Base-by-base conservation (phyloP, 2,888 invertebrate genomes). In the Himalopsyche tibetana region DNA sequence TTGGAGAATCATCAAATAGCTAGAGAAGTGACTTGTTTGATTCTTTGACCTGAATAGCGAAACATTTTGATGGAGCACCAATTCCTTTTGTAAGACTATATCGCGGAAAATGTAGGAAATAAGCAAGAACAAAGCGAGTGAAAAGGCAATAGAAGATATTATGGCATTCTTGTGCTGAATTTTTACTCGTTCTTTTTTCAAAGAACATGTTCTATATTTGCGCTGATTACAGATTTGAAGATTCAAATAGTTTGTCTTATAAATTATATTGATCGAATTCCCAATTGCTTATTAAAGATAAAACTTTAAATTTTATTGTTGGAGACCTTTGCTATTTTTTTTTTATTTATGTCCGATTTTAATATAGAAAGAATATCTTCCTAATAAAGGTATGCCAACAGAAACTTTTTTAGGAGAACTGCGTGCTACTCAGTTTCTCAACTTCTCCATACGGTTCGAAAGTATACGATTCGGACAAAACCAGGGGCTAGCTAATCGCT, bases 1-100 rank as follows among this genome's bases (percentile, higher is more conserved):
- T 15, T 63, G 6, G 19, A 63, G 28, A 19, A 63, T 28, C 63
- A 19, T 63, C 63, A 63, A 63, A 63, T 63, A 19, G 63, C 63
- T 63, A 63, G 19, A 63, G 19, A 4, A 63, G 56, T 56, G 63
- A 63, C 63, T 63, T 63, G 63, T 63, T 28, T 19, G 63, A 63
- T 63, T 63, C 63, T 63, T 63, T 63, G 63, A 63, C 63, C 63
- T 63, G 63, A 63, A 63, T 63, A 63, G 19, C n/a, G 63, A 63
- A 63, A 63, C 63, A 63, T 63, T 63, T 63, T 63, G 63, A 63
- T 63, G 28, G 19, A 63, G 63, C 63, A 63, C 63, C 63, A 28
- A 63, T 63, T 63, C 19, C 63, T 63, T 63, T 63, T 63, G 63
- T 63, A 63, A 9, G 19, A 28, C 63, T 63, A 63, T 63, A 63